These are phyloP conservation scores for Netelia virgata DNA, from an alignment of 2,888 invertebrate genomes.

Conservation along the genomic window DNA sequence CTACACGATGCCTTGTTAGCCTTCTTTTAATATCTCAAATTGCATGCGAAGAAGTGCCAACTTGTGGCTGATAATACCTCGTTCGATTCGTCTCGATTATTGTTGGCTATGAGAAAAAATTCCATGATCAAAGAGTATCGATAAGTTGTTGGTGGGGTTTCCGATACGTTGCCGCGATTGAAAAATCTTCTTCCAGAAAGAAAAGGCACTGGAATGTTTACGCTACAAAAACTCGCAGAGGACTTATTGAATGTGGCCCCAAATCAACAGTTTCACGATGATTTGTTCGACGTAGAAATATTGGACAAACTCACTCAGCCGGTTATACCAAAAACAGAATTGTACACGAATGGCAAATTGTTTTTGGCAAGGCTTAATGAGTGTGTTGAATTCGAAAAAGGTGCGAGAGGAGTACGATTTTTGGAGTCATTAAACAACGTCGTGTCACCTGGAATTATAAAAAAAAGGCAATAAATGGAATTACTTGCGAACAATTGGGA, in stretches of 20 bases:
- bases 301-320: background rate
- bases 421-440: slow-evolving; percentile 10
- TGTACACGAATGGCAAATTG: background rate
- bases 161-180: slow-evolving; percentile 48
- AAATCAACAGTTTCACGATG: slow-evolving; percentile 8
- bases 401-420: slow-evolving; percentile 1
- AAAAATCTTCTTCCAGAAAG: slow-evolving; percentile 33
- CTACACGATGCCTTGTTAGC: slow-evolving; percentile 26
- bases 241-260: slow-evolving; percentile 19
- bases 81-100: slow-evolving; percentile 49
- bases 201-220: slow-evolving; percentile 46
- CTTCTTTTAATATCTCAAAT: slow-evolving; percentile 43
- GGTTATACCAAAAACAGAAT: background rate
- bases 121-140: slow-evolving; percentile 49
- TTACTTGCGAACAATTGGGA: slow-evolving; percentile 15
- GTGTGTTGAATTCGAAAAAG: slow-evolving; percentile 6
- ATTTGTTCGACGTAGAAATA: slow-evolving; percentile 1
- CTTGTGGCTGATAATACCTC: slow-evolving; percentile 33
- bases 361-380: slow-evolving; percentile 7
- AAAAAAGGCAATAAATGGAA: slow-evolving; percentile 9
- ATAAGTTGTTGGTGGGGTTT: slow-evolving; percentile 51
- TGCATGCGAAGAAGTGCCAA: slow-evolving; percentile 24
- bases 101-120: slow-evolving; percentile 24
- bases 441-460: slow-evolving; percentile 5
- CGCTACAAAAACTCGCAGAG: slow-evolving; percentile 22